These are phyloP conservation scores for Podarcis cretensis DNA, from an alignment of 2,113 vertebrate species.

Conservation along the genomic window DNA sequence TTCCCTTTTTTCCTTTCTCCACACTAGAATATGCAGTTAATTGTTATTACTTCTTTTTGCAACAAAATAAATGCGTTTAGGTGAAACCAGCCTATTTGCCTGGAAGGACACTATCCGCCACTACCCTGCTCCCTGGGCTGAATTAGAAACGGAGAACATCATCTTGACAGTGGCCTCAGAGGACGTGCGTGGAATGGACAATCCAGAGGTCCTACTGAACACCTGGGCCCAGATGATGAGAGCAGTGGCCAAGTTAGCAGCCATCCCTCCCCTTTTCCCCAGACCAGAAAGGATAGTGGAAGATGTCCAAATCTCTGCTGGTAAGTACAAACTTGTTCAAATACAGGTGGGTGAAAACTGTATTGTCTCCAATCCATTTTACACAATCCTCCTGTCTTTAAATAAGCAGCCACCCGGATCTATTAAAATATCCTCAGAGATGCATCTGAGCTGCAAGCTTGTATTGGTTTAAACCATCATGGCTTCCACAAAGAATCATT, in stretches of 20 bases:
- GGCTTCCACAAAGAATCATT: background rate
- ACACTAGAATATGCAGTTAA: background rate
- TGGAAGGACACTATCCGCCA: slow-evolving; percentile 71
- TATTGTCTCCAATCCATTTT: background rate
- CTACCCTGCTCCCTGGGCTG: slow-evolving; percentile 80
- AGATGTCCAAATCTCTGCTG: slow-evolving; percentile 83
- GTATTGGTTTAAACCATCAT: background rate
- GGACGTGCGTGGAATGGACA: slow-evolving; percentile 61
- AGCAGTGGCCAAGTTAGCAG: slow-evolving; percentile 77
- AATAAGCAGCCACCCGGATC: background rate
- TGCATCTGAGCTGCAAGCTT: background rate
- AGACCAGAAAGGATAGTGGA: slow-evolving; percentile 85
- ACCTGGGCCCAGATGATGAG: slow-evolving; percentile 81
- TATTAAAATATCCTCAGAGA: too few species aligned
- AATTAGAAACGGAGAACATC: slow-evolving; percentile 83
- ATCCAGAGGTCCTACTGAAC: slow-evolving; percentile 74
- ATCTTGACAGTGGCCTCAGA: slow-evolving; percentile 81
- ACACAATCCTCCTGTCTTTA: background rate
- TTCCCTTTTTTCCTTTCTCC: too few species aligned
- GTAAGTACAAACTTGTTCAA: slow-evolving; percentile 56
- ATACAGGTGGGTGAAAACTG: background rate
- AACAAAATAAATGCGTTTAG: slow-evolving; percentile 33
- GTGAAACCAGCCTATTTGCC: slow-evolving; percentile 66
- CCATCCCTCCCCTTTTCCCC: slow-evolving; percentile 72
- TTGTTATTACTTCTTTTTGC: background rate